Evolutionary conservation across 92 coral and sea anemone species (phyloP).

Genomic region (Palythoa grandiflora): DNA sequence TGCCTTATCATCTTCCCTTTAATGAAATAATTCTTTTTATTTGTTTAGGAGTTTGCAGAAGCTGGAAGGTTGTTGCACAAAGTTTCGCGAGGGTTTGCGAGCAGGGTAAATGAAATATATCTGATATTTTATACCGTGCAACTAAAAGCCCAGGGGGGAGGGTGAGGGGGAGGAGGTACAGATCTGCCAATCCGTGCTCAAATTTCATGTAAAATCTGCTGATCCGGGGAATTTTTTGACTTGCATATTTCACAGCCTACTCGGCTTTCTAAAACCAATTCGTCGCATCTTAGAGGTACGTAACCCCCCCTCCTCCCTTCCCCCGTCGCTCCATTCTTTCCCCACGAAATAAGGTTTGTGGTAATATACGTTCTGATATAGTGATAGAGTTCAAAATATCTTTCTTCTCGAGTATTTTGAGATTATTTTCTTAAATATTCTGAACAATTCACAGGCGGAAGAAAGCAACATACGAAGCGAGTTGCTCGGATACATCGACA

Average conservation of each 20-base stretch:
- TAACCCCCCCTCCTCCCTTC: background rate
- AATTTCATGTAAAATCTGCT: too few relatives aligned
- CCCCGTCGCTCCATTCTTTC: too few relatives aligned
- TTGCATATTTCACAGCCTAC: too few relatives aligned
- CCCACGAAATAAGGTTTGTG: too few relatives aligned
- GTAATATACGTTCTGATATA: too few relatives aligned
- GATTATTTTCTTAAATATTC: background rate
- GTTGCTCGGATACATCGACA: conserved; percentile 76
- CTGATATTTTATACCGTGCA: background rate
- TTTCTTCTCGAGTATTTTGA: background rate
- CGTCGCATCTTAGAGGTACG: too few relatives aligned
- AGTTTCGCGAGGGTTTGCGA: conserved; percentile 78
- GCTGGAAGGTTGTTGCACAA: conserved; percentile 84
- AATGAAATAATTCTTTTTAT: background rate
- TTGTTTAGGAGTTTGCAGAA: conserved; percentile 83
- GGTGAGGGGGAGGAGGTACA: too few relatives aligned
- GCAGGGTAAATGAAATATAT: conserved; percentile 63
- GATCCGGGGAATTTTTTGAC: too few relatives aligned
- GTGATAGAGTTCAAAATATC: background rate
- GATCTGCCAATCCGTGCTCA: too few relatives aligned
- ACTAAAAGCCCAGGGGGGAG: background rate
- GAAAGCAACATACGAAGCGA: conserved; percentile 77
- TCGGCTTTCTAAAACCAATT: too few relatives aligned
- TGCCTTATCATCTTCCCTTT: background rate
- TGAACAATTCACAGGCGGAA: conserved; percentile 62